A percentile compares a stretch with the other conserved stretches of the same genome.
Evolutionary conservation across 2,888 invertebrate species (phyloP).

Genomic region (Drosophila peninsularis): DNA sequence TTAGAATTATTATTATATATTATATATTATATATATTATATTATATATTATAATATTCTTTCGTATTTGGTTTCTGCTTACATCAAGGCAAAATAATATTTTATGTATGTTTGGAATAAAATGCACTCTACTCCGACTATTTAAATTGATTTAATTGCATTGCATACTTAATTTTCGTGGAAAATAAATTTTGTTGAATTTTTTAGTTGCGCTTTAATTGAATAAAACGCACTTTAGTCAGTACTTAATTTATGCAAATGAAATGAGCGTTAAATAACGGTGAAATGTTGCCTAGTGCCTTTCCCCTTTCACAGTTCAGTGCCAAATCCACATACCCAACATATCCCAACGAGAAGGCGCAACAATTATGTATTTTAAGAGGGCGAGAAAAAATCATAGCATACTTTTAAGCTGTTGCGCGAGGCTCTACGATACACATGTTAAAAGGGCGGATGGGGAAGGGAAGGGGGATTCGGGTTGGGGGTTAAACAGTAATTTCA

Average conservation of each 20-base stretch:
- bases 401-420: slow-evolving; percentile 73
- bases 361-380: slow-evolving; percentile 34
- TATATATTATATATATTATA: no score
- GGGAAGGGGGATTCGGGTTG: neutral
- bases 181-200: neutral
- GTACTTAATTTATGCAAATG: neutral
- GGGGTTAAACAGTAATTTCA: slow-evolving; percentile 6
- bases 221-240: neutral
- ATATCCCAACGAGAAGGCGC: slow-evolving; percentile 20
- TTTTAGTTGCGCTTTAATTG: neutral
- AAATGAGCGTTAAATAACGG: neutral
- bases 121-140: neutral
- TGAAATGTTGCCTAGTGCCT: neutral
- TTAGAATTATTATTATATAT: no score
- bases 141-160: neutral
- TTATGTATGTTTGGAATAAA: neutral
- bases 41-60: no score
- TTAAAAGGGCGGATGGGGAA: neutral
- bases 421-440: slow-evolving; percentile 17
- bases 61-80: neutral
- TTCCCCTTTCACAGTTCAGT: neutral
- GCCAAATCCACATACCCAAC: neutral
- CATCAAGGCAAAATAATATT: neutral
- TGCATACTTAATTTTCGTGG: neutral
- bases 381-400: slow-evolving; percentile 47